These are phyloP conservation scores for Galerucella nymphaeae DNA, from an alignment of 2,888 invertebrate species.

Conservation along the genomic window DNA sequence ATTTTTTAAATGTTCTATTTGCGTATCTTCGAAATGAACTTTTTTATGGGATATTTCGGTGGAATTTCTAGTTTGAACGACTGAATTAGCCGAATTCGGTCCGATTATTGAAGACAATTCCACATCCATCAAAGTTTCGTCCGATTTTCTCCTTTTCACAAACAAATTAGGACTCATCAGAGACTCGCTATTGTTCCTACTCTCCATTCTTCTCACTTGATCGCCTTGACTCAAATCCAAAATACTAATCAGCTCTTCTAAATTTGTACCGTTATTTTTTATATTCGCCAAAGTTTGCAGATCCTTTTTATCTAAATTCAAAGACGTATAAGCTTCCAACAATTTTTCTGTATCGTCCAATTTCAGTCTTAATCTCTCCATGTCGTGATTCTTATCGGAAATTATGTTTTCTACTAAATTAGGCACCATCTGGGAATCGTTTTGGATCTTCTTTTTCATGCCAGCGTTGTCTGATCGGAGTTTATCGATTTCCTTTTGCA, in stretches of 20 bases:
- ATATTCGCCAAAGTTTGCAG: slow-evolving; percentile 64
- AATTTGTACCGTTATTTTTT: slow-evolving; percentile 75
- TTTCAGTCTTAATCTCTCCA: slow-evolving; percentile 71
- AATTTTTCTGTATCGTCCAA: slow-evolving; percentile 68
- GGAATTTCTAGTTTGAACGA: slow-evolving; percentile 52
- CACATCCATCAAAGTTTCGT: slow-evolving; percentile 43
- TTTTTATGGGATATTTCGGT: slow-evolving; percentile 59
- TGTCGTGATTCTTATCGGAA: slow-evolving; percentile 78
- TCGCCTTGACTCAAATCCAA: slow-evolving; percentile 79
- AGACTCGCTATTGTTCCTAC: slow-evolving; percentile 44
- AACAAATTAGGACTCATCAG: slow-evolving; percentile 33
- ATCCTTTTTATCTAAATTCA: slow-evolving; percentile 71
- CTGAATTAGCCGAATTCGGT: slow-evolving; percentile 20
- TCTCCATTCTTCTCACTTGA: slow-evolving; percentile 58
- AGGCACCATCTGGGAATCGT: slow-evolving; percentile 68
- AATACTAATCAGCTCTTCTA: slow-evolving; percentile 79
- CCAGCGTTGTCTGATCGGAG: slow-evolving; percentile 63
- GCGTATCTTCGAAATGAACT: slow-evolving; percentile 69
- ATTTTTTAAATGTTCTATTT: slow-evolving; percentile 53
- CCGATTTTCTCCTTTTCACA: slow-evolving; percentile 31
- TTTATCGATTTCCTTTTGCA: slow-evolving; percentile 68
- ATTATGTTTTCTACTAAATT: slow-evolving; percentile 71
- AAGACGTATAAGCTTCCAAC: slow-evolving; percentile 68
- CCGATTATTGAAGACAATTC: slow-evolving; percentile 60
- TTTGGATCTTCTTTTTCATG: slow-evolving; percentile 65